These are phyloP conservation scores for Lordiphosa fenestrarum DNA, from an alignment of 2,888 invertebrate genomes.

Conservation along the genomic window DNA sequence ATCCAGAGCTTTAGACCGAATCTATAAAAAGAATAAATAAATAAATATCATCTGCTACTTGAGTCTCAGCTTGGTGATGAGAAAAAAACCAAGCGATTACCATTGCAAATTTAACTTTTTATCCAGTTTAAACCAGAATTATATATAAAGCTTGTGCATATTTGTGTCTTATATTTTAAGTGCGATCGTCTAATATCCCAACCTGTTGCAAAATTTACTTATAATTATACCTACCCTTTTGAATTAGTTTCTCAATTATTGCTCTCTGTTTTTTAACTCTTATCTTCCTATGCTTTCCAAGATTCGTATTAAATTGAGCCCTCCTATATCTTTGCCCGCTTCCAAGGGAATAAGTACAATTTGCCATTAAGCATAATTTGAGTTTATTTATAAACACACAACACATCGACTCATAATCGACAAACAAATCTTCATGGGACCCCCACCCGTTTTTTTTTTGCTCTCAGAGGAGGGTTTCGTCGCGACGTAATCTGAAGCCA, in stretches of 20 bases:
- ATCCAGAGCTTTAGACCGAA: neutral
- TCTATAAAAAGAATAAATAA: slow-evolving; percentile 7
- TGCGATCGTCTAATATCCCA: no score
- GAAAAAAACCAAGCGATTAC: neutral
- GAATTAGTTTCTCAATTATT: neutral
- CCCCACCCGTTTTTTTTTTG: slow-evolving; percentile 11
- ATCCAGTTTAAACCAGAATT: no score
- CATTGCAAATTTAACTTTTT: no score
- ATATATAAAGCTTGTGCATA: no score
- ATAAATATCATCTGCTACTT: neutral
- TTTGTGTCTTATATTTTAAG: no score
- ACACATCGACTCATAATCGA: slow-evolving; percentile 16
- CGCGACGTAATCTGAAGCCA: slow-evolving; percentile 51
- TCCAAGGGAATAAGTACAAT: slow-evolving; percentile 2
- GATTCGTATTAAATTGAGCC: neutral
- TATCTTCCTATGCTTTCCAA: neutral
- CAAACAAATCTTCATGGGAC: slow-evolving; percentile 22
- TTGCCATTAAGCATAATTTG: slow-evolving; percentile 14
- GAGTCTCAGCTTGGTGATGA: neutral
- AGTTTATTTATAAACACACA: slow-evolving; percentile 22
- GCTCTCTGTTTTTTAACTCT: neutral
- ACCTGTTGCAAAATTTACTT: no score
- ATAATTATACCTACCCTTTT: no score
- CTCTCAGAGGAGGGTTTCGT: slow-evolving; percentile 20
- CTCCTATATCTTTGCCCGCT: neutral